Base-by-base conservation (phyloP, 2,888 invertebrate species). In the Phyllotreta striolata region DNA sequence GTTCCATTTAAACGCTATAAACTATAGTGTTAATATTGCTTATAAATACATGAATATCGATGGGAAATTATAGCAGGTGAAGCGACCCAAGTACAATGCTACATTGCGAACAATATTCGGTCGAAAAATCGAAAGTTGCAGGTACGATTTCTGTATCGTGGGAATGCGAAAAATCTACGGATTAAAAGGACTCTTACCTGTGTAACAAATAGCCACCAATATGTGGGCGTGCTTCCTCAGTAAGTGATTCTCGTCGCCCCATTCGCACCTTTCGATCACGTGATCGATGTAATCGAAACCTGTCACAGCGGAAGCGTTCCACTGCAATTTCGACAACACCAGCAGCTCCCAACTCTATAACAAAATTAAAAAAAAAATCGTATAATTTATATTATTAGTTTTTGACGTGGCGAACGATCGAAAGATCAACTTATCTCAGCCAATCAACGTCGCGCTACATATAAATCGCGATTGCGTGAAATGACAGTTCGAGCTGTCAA, bases 221-320 rank as follows among this genome's bases (percentile, higher is more conserved):
- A 91, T 91, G 75, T 90, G 88, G 52, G 92, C 89, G 77, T 92
- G 92, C 67, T 88, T 84, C 72, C 91, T 85, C 43, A 92, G 84
- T 49, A 88, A 82, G 52, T 85, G 82, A 71, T 86, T 86, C 56
- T 85, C 81, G 62, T 85, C 83, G 64, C 86, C 85, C 86, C 89
- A 88, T 12, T 86, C 81, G 68, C 86, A 82, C 72, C 91, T 84
- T 72, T 88, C 87, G 67, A 92, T 83, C 72, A 93, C 85, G 74
- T 91, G 92, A 78, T 93, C 92, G 75, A 93, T 86, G 82, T 91
- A 93, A 82, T 93, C 93, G 81, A 89, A 90, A 6, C 91, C 90
- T 0, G 93, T 93, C 58, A 92, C 87, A 35, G 90, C 87, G 37
- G 89, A 88, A 71, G 92, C 83, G 81, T 93, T 91, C 93, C 93